Evolutionary conservation across 2,113 vertebrate species (phyloP).

Genomic region (Ameiurus melas): DNA sequence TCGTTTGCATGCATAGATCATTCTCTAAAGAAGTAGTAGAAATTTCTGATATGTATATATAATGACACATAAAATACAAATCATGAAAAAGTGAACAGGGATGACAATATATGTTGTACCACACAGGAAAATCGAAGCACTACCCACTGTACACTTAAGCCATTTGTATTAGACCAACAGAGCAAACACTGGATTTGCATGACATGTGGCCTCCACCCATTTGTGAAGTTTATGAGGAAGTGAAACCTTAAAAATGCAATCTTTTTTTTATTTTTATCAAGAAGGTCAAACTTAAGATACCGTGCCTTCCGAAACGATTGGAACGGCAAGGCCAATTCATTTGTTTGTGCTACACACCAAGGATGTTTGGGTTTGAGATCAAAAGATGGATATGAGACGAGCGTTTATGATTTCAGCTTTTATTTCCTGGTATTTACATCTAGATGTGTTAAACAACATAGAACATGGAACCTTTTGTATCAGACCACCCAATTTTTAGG

Average conservation of each 20-base stretch:
- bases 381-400: no score
- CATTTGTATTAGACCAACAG: background rate
- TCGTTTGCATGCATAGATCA: no score
- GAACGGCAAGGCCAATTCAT: no score
- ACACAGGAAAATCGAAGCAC: background rate
- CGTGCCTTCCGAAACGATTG: no score
- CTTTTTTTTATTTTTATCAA: background rate
- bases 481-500: no score
- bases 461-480: no score
- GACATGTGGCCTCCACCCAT: slow-evolving; percentile 12
- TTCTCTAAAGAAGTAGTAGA: background rate
- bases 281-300: background rate
- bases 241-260: slow-evolving; percentile 8
- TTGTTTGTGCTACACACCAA: no score
- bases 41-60: background rate
- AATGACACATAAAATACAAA: background rate
- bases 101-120: background rate
- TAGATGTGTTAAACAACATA: no score
- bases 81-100: background rate
- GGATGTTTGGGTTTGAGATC: no score
- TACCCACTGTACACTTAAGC: background rate
- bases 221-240: background rate
- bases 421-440: no score
- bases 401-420: no score
- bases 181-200: slow-evolving; percentile 36